These are phyloP conservation scores for Bothrops jararaca DNA, from an alignment of 2,113 vertebrate genomes.

Conservation along the genomic window DNA sequence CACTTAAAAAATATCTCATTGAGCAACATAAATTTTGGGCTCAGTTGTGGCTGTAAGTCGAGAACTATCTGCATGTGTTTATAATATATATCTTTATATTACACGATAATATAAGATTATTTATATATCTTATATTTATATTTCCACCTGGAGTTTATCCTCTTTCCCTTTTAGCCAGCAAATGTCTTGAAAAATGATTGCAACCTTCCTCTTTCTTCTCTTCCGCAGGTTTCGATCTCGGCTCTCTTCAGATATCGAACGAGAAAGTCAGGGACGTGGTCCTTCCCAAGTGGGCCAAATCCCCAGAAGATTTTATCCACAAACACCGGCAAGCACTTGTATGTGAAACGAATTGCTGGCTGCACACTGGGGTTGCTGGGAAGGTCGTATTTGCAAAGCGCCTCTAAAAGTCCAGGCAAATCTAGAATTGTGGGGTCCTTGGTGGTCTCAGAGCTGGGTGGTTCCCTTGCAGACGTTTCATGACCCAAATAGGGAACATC, in stretches of 20 bases:
- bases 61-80: background rate
- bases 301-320: constrained; percentile 90
- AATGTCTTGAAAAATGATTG: background rate
- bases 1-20: background rate
- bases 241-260: constrained; percentile 88
- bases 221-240: constrained; percentile 84
- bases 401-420: background rate
- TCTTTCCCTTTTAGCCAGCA: background rate
- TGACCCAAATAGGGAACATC: background rate
- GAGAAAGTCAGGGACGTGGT: constrained; percentile 85
- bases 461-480: background rate
- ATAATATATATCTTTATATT: background rate
- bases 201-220: background rate
- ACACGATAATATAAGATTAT: background rate
- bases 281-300: constrained; percentile 87
- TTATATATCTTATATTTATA: background rate
- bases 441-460: background rate
- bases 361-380: background rate
- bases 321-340: constrained; percentile 92
- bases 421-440: background rate
- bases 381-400: background rate
- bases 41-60: background rate
- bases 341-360: constrained; percentile 41
- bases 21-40: background rate
- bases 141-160: background rate